Evolutionary conservation across 2,888 invertebrate species (phyloP), one percentile per base, ranked within the genome.

Genomic region (Spisula solida): DNA sequence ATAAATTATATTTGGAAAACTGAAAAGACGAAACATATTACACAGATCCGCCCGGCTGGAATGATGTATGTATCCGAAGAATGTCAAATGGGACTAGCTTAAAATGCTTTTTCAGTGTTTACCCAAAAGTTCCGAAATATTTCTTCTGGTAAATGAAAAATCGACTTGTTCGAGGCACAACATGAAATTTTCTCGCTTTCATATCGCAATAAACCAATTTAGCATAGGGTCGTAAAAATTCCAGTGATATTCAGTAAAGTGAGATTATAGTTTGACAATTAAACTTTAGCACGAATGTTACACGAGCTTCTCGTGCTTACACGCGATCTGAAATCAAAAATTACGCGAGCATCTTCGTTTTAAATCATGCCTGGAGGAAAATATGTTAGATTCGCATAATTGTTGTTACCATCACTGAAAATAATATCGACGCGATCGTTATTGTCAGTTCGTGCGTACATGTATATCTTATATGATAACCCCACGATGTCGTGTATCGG

Each of bases 261-360:
- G 16, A 29, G 5, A 75, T 75, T 75, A 34, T 75, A 29, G 34
- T 34, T 75, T 34, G 29, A 75, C 75, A 75, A 75, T 75, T 75
- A 75, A 75, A 75, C 75, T 75, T 75, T 75, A 75, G 34, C 75
- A 75, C 75, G 75, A 75, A 75, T 34, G 34, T 34, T 34, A 75
- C 75, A 75, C 75, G 31, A 31, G 8, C 31, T 31, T 75, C 16
- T 31, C 34, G 75, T 31, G 75, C 31, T 14, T 31, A 31, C 75
- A 75, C 75, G 75, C 75, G 75, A 75, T 75, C 75, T 25, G 16
- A 34, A 34, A 75, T 34, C 31, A 75, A 75, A 31, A 75, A 34
- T 75, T 75, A 75, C 29, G 34, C 34, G 75, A 75, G 34, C 31
- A 75, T 31, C 29, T 34, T 75, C 18, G 34, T 75, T 75, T 25